phyloP scores from a whole-genome alignment of 2,113 vertebrate genomes.

The Equus przewalskii region DNA sequence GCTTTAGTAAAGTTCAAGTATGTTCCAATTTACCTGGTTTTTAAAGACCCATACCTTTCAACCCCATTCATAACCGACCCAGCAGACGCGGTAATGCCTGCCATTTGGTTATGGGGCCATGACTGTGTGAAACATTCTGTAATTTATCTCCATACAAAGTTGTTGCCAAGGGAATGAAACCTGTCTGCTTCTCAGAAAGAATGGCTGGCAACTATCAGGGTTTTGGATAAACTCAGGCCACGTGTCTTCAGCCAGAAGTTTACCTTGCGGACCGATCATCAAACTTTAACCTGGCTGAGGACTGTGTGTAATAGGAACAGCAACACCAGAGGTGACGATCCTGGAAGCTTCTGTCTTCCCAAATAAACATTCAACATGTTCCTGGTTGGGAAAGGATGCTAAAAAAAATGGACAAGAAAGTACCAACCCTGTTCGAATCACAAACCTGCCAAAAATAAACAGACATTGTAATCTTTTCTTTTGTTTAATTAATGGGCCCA shows the following conservation, averaged over 20 bases:
- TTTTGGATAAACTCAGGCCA: not conserved
- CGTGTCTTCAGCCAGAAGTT: conserved; percentile 28
- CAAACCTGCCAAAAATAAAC: not conserved
- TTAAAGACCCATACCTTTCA: conserved; percentile 24
- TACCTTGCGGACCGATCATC: not conserved
- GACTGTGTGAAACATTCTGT: not conserved
- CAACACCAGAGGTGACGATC: not conserved
- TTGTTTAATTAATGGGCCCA: not conserved
- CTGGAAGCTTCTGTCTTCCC: conserved; percentile 36
- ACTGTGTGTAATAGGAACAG: not conserved
- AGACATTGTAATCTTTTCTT: not conserved
- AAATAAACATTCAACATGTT: conserved; percentile 51
- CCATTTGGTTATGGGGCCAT: not conserved
- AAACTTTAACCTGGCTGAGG: conserved; percentile 4
- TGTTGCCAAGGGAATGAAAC: conserved; percentile 40
- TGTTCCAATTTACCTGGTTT: conserved; percentile 7
- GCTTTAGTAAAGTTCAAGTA: not conserved
- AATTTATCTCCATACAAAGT: not conserved
- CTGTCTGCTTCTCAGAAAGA: conserved; percentile 16
- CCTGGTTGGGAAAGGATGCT: conserved; percentile 27
- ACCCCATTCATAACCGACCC: not conserved
- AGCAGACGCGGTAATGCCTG: conserved; percentile 5
- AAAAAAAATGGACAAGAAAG: not conserved
- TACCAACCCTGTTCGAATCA: not conserved
- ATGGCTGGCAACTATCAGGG: conserved; percentile 40